Base-by-base conservation (phyloP, 1,140 invertebrate species). In the Nasonia longicornis region DNA sequence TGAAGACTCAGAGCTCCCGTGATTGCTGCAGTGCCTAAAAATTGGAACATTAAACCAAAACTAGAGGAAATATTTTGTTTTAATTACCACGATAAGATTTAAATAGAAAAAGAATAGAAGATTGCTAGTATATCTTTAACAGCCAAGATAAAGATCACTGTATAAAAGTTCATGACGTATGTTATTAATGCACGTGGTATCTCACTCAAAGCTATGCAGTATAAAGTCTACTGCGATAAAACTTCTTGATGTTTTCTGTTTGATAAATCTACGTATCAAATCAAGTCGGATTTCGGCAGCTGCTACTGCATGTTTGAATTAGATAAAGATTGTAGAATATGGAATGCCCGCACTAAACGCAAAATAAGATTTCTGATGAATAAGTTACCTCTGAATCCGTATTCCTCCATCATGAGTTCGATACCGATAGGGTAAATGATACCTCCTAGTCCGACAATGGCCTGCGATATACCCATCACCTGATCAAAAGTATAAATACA, bases 381-480 rank as follows among this genome's bases (percentile, higher is more conserved):
- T 14, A 77, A 75, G 52, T 85, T 82, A 90, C 90, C 89, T 83
- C 89, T 84, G 79, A 88, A 90, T 35, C 90, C 90, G 52, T 90
- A 91, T 42, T 81, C 42, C 2, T 80, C 82, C 89, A 90, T 87
- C 84, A 89, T 86, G 42, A 86, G 84, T 22, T 88, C 89, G 11
- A 89, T 88, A 20, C 85, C 85, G 29, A 87, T 87, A 0, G 90
- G 90, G 86, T 89, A 91, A 1, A 88, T 75, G 1, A 90, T 91
- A 22, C 86, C 86, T 48, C 89, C 89, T 6, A 90, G 77, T 11
- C 87, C 89, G 69, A 89, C 85, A 7, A 90, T 86, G 0, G 88
- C 87, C 84, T 91, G 90, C 7, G 88, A 84, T n/a, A 85, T 85
- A 48, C 87, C 88, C 89, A 90, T 90, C 0, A 91, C 86, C 90